Percentiles rank a stretch among this genome's conserved stretches.
These are phyloP conservation scores for Ophioninae sp. DNA, from an alignment of 2,888 invertebrate genomes.

Conservation along the genomic window DNA sequence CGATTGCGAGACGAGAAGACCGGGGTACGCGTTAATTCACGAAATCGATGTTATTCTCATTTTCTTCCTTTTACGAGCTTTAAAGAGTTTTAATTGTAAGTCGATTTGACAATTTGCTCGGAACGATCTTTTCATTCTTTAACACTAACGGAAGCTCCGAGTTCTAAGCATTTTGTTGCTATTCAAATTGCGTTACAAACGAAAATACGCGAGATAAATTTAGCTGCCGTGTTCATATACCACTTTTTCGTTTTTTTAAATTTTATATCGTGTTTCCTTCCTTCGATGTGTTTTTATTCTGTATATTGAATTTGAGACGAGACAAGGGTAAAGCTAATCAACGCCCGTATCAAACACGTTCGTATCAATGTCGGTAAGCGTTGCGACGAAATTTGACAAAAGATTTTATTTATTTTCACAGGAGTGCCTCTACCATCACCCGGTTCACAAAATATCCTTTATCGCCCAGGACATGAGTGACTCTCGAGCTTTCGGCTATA, in stretches of 20 bases:
- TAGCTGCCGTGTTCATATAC: too few relatives aligned
- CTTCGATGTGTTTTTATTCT: too few relatives aligned
- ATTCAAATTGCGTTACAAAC: too few relatives aligned
- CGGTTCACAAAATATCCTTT: slow-evolving; percentile 99
- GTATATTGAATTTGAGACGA: too few relatives aligned
- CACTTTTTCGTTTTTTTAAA: too few relatives aligned
- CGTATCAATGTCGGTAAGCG: background rate
- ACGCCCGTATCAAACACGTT: background rate
- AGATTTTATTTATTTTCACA: slow-evolving; percentile 78
- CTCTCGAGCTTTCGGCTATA: slow-evolving; percentile 98
- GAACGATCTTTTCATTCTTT: too few relatives aligned
- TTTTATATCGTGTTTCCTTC: too few relatives aligned
- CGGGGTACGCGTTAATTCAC: slow-evolving; percentile 84
- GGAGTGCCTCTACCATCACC: slow-evolving; percentile 98
- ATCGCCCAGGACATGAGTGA: slow-evolving; percentile 99
- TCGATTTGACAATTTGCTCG: too few relatives aligned
- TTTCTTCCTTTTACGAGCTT: background rate
- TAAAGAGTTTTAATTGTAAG: background rate
- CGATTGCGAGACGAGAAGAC: slow-evolving; percentile 97
- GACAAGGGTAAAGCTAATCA: background rate
- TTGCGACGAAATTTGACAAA: background rate
- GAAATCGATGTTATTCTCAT: background rate
- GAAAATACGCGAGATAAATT: too few relatives aligned
- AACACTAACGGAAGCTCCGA: too few relatives aligned
- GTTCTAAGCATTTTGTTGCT: too few relatives aligned